Evolutionary conservation across 1,140 invertebrate species (phyloP).

Genomic region (Chymomyza costata): DNA sequence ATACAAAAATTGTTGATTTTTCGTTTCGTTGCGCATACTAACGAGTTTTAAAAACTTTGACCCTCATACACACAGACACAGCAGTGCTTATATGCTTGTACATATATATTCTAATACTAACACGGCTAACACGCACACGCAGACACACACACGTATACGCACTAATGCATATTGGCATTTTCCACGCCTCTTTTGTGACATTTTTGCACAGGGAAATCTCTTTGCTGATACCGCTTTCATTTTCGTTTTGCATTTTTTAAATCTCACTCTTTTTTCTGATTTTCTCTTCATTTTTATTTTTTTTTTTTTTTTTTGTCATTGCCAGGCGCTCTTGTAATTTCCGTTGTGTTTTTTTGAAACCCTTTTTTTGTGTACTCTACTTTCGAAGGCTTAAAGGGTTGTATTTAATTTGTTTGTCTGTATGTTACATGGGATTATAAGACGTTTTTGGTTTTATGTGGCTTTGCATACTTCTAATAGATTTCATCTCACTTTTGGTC

Average conservation of each 20-base stretch:
- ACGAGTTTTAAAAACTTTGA: slow-evolving; percentile 56
- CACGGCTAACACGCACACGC: slow-evolving; percentile 4
- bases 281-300: slow-evolving; percentile 8
- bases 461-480: no score
- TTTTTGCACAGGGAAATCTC: no score
- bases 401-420: no score
- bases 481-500: no score
- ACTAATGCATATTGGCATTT: slow-evolving; percentile 14
- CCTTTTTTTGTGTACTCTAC: slow-evolving; percentile 6
- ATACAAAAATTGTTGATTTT: slow-evolving; percentile 70
- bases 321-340: slow-evolving; percentile 65
- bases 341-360: slow-evolving; percentile 40
- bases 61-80: slow-evolving; percentile 31
- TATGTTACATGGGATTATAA: no score
- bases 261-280: slow-evolving; percentile 29
- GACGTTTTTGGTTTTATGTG: no score
- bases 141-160: neutral
- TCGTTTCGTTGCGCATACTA: slow-evolving; percentile 69
- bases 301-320: slow-evolving; percentile 26
- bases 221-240: slow-evolving; percentile 49
- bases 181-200: slow-evolving; percentile 48
- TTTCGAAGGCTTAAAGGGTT: no score
- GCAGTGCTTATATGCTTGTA: no score
- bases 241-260: slow-evolving; percentile 63
- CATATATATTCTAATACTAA: no score